Evolutionary conservation across 2,888 invertebrate species (phyloP).

Genomic region (Lasioglossum figueresi): DNA sequence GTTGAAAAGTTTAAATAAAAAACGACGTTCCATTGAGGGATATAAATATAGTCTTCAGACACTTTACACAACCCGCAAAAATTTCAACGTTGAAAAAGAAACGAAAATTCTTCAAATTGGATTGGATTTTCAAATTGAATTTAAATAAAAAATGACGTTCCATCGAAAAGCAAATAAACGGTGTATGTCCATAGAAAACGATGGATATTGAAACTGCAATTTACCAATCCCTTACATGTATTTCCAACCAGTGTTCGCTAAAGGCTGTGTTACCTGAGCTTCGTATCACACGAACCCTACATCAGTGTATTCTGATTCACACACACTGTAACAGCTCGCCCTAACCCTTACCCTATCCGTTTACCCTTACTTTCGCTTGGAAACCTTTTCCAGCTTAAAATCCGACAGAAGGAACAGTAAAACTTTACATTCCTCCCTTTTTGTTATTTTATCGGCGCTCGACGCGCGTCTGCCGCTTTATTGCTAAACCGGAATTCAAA

Average conservation of each 20-base stretch:
- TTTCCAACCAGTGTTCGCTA: slow-evolving; percentile 6
- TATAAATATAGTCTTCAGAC: neutral
- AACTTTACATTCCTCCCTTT: slow-evolving; percentile 11
- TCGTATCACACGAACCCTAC: slow-evolving; percentile 8
- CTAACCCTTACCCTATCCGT: slow-evolving; percentile 12
- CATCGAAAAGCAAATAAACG: neutral
- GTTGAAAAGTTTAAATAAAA: no score
- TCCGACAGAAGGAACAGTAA: slow-evolving; percentile 13
- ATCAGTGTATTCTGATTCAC: slow-evolving; percentile 8
- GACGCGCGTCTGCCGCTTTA: neutral
- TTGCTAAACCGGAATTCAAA: neutral
- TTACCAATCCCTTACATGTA: neutral
- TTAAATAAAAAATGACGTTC: neutral
- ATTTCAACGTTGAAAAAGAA: neutral
- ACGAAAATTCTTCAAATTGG: neutral
- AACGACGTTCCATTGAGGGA: rapidly evolving
- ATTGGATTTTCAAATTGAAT: no score
- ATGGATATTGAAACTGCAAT: neutral
- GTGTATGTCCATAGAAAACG: neutral
- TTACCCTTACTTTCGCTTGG: slow-evolving; percentile 11
- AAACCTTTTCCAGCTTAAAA: slow-evolving; percentile 19
- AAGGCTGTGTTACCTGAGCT: slow-evolving; percentile 14
- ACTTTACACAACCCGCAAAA: neutral
- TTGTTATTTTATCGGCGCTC: slow-evolving; percentile 2
- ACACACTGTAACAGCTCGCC: neutral